These are phyloP conservation scores for Dryobota labecula DNA, from an alignment of 2,888 invertebrate species.

Conservation along the genomic window DNA sequence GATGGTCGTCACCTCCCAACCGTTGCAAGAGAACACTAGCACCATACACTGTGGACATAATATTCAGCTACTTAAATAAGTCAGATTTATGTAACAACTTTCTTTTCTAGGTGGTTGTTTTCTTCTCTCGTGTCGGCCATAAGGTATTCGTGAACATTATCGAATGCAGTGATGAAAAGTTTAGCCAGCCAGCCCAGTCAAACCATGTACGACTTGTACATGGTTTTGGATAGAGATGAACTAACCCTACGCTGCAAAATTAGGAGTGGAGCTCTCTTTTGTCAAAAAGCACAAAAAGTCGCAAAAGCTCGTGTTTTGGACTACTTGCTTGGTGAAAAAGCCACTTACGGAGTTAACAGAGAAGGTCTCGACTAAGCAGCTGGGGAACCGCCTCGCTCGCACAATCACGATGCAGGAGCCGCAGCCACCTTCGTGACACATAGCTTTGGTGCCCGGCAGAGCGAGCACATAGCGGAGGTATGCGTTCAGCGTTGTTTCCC, in stretches of 20 bases:
- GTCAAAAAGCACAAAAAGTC: neutral
- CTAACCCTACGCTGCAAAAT: neutral
- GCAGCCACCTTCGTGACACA: constrained; percentile 86
- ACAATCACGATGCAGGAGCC: constrained; percentile 84
- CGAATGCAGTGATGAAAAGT: neutral
- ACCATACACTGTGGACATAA: constrained; percentile 78
- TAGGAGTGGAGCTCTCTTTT: neutral
- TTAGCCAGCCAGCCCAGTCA: neutral
- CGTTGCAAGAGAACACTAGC: constrained; percentile 91
- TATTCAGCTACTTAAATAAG: neutral
- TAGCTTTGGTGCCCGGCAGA: constrained; percentile 92
- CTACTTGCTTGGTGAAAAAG: neutral
- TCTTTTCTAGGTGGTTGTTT: neutral
- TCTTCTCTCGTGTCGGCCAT: neutral
- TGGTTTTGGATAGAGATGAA: neutral
- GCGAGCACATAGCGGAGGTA: constrained; percentile 91
- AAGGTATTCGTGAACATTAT: neutral
- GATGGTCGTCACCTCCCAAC: constrained; percentile 93
- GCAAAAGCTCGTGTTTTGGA: neutral
- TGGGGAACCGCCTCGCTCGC: constrained; percentile 76
- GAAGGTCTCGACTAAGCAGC: constrained; percentile 76
- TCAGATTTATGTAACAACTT: neutral
- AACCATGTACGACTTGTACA: too few species aligned
- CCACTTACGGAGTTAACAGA: constrained; percentile 84
- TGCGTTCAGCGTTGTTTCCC: constrained; percentile 91